phyloP scores from a whole-genome alignment of 92 coral and sea anemone genomes.

The Isaurus tuberculatus region DNA sequence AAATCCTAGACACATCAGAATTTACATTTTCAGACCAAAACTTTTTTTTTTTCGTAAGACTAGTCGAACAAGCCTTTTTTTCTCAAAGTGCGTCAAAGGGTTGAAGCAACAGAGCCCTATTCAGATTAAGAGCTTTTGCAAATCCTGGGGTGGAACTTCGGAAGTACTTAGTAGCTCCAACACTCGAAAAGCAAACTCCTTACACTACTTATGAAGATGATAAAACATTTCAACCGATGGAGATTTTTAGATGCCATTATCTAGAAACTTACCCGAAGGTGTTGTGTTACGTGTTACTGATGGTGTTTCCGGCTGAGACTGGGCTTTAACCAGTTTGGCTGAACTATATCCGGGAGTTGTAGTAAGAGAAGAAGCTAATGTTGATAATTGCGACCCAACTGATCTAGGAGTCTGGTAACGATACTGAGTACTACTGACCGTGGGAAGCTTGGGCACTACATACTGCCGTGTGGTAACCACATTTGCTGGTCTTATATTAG shows the following conservation, averaged over 20 bases:
- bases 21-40: no score
- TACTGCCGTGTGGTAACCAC: conserved; percentile 25
- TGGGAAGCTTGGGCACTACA: conserved; percentile 29
- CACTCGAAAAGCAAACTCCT: no score
- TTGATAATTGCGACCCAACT: conserved; percentile 12
- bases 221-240: no score
- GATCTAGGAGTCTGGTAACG: conserved; percentile 24
- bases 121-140: no score
- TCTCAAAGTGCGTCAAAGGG: no score
- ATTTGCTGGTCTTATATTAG: conserved; percentile 13
- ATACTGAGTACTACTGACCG: conserved; percentile 18
- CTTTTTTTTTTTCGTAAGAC: no score
- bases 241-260: not conserved
- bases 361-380: conserved; percentile 1
- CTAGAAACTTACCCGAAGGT: not conserved
- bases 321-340: conserved; percentile 24
- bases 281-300: conserved; percentile 14
- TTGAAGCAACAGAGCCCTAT: no score
- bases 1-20: no score
- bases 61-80: no score
- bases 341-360: conserved; percentile 10
- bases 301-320: conserved; percentile 23
- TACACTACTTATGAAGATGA: no score
- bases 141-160: no score
- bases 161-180: no score